Evolutionary conservation across 1,140 invertebrate genomes (phyloP), one percentile per base, ranked within the genome.

Genomic region (Conopomorpha cramerella): DNA sequence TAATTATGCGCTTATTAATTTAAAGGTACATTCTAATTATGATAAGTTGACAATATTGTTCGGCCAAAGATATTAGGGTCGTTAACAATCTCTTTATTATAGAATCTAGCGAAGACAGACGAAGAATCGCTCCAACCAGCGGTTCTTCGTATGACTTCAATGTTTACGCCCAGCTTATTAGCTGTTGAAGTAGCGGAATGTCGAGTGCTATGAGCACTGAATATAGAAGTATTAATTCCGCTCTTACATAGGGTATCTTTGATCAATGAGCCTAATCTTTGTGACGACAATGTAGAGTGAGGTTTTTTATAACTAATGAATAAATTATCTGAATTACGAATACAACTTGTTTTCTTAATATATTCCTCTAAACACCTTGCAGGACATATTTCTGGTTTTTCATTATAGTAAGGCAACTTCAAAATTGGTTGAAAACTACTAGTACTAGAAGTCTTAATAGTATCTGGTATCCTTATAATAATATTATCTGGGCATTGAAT

Each of bases 121-220:
- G n/a, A n/a, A n/a, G n/a, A n/a, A n/a, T n/a, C n/a, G n/a, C n/a
- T n/a, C n/a, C 39, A 56, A 8, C 53, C 47, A 2, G 50, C 53
- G 10, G 50, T 46, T 16, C 41, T 50, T 2, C 37, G 28, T 13
- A 55, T 55, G 2, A 41, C 1, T 8, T 49, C 41, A 4, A 52
- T 0, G 30, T 39, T 30, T 1, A 52, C 23, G 3, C 49, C 52
- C 19, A 37, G 38, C 16, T 15, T 11, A 14, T 38, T 15, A 18
- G 52, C 49, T 8, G 19, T 14, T 7, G 55, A 53, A 3, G 47
- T 55, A 2, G 51, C 28, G 1, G 47, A 43, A 34, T 58, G 55
- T 6, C 51, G 40, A 0, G 43, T 49, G 34, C 37, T 43, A 33
- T 51, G 45, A 8, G 45, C 36, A 8, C 35, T 28, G 28, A 54